Evolutionary conservation across 1,140 invertebrate genomes (phyloP).

Genomic region (Leguminivora glycinivorella): DNA sequence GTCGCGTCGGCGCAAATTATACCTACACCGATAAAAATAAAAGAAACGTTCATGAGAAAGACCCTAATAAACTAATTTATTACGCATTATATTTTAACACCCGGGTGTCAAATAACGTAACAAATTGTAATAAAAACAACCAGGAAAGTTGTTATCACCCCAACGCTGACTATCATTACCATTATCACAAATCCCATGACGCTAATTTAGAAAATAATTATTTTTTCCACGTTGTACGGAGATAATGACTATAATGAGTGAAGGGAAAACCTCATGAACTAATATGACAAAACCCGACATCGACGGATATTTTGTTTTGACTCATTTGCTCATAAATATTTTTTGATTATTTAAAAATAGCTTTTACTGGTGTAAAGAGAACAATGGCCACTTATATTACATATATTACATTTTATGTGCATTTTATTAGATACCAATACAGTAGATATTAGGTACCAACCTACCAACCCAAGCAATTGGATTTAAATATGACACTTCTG

Average conservation of each 20-base stretch:
- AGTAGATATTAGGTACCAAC: too few species aligned
- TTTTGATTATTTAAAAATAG: neutral
- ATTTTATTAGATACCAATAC: too few species aligned
- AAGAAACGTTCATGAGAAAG: too few species aligned
- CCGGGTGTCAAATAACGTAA: too few species aligned
- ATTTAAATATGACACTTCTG: too few species aligned
- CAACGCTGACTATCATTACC: neutral
- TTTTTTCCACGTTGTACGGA: neutral
- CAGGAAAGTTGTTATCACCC: neutral
- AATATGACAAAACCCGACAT: constrained; percentile 1
- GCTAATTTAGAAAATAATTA: neutral
- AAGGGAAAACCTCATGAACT: neutral
- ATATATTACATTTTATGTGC: neutral
- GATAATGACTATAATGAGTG: too few species aligned
- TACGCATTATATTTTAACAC: too few species aligned
- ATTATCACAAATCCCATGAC: neutral
- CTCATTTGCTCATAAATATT: neutral
- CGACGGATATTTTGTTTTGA: neutral
- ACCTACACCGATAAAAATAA: too few species aligned
- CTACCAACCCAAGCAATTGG: too few species aligned
- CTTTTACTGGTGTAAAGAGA: neutral
- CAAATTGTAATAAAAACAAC: too few species aligned
- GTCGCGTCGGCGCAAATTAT: too few species aligned
- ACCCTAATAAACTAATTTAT: too few species aligned
- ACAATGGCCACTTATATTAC: neutral